Evolutionary conservation across 2,888 invertebrate genomes (phyloP).

Genomic region (Tetropium fuscum): DNA sequence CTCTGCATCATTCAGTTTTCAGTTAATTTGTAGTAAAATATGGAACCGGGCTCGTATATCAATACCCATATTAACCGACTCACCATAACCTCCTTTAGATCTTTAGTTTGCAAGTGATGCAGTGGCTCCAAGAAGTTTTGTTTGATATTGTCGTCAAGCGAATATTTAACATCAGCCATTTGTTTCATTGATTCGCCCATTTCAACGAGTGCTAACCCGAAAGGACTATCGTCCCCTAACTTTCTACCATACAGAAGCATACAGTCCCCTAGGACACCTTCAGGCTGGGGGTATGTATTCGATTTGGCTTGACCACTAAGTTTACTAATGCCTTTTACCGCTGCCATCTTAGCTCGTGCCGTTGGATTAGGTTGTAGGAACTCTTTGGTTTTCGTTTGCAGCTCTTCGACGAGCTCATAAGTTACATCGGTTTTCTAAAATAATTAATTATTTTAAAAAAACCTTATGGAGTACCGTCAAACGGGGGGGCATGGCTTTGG

Average conservation of each 20-base stretch:
- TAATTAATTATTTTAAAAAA: conserved; percentile 39
- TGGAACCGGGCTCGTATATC: too few relatives aligned
- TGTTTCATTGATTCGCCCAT: conserved; percentile 97
- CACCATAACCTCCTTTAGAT: conserved; percentile 99
- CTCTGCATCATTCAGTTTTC: too few relatives aligned
- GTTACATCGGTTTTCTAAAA: conserved; percentile 97
- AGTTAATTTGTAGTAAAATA: too few relatives aligned
- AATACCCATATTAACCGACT: too few relatives aligned
- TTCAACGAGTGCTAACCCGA: conserved; percentile 92
- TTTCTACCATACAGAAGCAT: conserved; percentile 96
- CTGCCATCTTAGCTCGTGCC: conserved; percentile 94
- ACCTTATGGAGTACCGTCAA: not conserved
- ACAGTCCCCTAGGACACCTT: conserved; percentile 96
- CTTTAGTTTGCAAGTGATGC: conserved; percentile 98
- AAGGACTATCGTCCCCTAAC: conserved; percentile 94
- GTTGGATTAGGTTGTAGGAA: conserved; percentile 99
- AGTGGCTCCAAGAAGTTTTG: conserved; percentile 99
- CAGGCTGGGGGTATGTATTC: conserved; percentile 98
- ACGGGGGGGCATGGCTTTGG: too few relatives aligned
- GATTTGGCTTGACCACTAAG: conserved; percentile 97
- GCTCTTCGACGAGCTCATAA: conserved; percentile 95
- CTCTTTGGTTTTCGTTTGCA: conserved; percentile 97
- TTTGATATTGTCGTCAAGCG: conserved; percentile 98
- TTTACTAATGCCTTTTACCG: conserved; percentile 96
- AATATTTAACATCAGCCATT: conserved; percentile 99